Evolutionary conservation across 2,888 invertebrate species (phyloP), one percentile per base, ranked within the genome.

Genomic region (Villa cingulata): DNA sequence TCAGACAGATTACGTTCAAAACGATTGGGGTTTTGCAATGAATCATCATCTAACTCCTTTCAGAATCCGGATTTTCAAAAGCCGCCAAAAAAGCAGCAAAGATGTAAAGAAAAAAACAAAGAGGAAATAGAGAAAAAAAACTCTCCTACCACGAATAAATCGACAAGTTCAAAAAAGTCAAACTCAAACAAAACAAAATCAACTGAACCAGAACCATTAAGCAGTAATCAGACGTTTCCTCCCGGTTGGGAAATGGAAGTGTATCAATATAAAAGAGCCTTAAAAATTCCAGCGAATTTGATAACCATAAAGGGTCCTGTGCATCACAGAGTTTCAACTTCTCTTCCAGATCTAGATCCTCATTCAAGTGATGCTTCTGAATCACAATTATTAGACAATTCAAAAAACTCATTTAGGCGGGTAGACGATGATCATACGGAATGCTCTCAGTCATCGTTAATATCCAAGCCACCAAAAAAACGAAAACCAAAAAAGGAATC

Each of bases 201-300:
- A 52, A 3, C 20, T 12, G 6, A 3, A 18, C 2, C 34, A 10
- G 41, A 46, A 41, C 17, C 29, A n/a, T 16, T 29, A 79, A n/a
- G 70, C 80, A 60, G 83, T 81, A 4, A 80, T 80, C 79, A 80
- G 38, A 80, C 80, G 59, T 83, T 84, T 59, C 75, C 78, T 55
- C 84, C 85, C 0, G 84, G 85, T 1, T 86, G 86, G 86, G 85
- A 86, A 67, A 17, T 86, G 61, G 87, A 87, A 59, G 75, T 88
- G 17, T 86, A 83, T 59, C 80, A 78, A 57, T 89, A 83, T 60
- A 89, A 89, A 63, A 76, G 84, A 56, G 84, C 87, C 1, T 68
- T 88, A 17, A 77, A 88, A 56, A 85, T 89, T 77, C 88, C 89
- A 2, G 75, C 82, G 34, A 78, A 83, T 56, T 72, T 89, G 44